Base-by-base conservation (phyloP, 2,113 vertebrate species). In the Aspiorhynchus laticeps region DNA sequence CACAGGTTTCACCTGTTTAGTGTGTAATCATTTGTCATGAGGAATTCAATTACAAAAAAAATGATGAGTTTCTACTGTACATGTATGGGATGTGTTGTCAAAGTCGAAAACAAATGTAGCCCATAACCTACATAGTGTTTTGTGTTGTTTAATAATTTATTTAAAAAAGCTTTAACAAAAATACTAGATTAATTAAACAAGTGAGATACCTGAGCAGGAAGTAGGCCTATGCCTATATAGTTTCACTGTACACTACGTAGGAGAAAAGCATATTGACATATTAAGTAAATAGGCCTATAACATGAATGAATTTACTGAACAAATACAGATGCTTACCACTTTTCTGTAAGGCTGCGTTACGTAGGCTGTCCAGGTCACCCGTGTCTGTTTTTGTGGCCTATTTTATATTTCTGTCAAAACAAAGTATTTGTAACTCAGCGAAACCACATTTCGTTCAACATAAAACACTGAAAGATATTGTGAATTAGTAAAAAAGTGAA, bases 1-100 rank as follows among this genome's bases (percentile, higher is more conserved):
- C 87, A 87, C 84, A 88, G 65, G 89, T 88, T 89, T 73, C 83
- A 17, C 71, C 81, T 79, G 87, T 90, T 38, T 67, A 71, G 43
- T 51, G 17, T 83, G 63, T 9, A 51, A 83, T 71, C 63, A 83
- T 24, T 51, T 36, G 63, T 31, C 28, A 21, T 21, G n/a, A 46
- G 38, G 38, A 65, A 7, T 81, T 65, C 43, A 19, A 19, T 81
- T 31, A 31, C 59, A 63, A 63, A 43, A 24, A 56, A 15, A 2
- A 28, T 36, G 76, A 38, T 1, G 11, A 61, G 33, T 38, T 80
- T n/a, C 19, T 61, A n/a, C 53, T 24, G 6, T 56, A 10, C 3
- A 0, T 41, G 11, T 26, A 80, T 12, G 21, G 15, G 4, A 36
- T 36, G 67, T 21, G 7, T 33, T 73, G 8, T 71, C 4, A 14